A percentile compares a stretch with the other conserved stretches of the same genome.
These are phyloP conservation scores for Discoglossus pictus DNA, from an alignment of 2,797 vertebrate genomes.

Conservation along the genomic window DNA sequence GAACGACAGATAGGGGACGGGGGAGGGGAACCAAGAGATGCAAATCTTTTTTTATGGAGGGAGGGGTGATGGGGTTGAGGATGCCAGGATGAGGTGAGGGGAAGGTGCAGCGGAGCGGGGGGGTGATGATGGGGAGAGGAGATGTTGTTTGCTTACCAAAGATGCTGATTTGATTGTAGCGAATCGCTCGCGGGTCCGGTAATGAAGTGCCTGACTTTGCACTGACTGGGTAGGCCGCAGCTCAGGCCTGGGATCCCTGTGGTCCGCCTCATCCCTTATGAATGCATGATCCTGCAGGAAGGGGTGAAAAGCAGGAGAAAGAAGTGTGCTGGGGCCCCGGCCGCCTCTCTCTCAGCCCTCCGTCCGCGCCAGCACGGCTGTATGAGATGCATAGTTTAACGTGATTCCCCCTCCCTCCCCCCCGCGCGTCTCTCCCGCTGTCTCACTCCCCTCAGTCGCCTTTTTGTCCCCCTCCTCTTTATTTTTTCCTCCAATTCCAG, in stretches of 20 bases:
- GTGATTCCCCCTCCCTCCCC: conserved; percentile 40
- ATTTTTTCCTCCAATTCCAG: conserved; percentile 3
- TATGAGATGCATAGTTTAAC: conserved; percentile 84
- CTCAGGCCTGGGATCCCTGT: conserved; percentile 89
- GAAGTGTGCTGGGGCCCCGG: conserved; percentile 76
- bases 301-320: conserved; percentile 82
- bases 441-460: conserved; percentile 12
- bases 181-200: conserved; percentile 95
- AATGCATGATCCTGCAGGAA: conserved; percentile 91
- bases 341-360: conserved; percentile 76
- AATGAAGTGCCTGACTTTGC: conserved; percentile 91
- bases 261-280: conserved; percentile 92
- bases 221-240: conserved; percentile 85
- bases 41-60: conserved; percentile 47
- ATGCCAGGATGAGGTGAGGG: conserved; percentile 63
- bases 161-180: conserved; percentile 98
- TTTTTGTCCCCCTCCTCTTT: conserved; percentile 13
- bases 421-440: conserved; percentile 12
- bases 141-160: conserved; percentile 80
- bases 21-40: conserved; percentile 51
- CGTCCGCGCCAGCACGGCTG: conserved; percentile 77
- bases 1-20: conserved; percentile 54
- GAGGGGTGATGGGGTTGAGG: conserved; percentile 52
- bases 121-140: conserved; percentile 53
- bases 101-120: conserved; percentile 61